Conservation (phyloP, 35 echinoderm and acorn worm species). For the Eucidaris tribuloides region DNA sequence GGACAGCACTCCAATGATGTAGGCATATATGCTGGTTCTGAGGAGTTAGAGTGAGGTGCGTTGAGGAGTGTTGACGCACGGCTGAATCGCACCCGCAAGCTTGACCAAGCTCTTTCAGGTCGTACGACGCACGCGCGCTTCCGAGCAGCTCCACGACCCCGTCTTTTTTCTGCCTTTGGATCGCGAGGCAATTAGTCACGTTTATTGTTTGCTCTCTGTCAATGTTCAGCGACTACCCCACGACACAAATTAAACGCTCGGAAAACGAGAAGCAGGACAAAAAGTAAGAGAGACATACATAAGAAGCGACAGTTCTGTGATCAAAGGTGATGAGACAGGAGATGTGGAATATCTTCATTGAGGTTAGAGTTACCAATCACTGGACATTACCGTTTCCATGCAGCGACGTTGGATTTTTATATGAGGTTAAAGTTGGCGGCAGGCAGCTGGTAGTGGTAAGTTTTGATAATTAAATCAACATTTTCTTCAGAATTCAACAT, state of each 20-base stretch:
- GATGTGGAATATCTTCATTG: too few species aligned
- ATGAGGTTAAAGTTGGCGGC: too few species aligned
- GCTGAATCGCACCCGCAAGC: not conserved
- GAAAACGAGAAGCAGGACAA: slow-evolving; percentile 1
- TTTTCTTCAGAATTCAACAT: too few species aligned
- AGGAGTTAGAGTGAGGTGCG: not conserved
- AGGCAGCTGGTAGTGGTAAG: too few species aligned
- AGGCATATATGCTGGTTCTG: too few species aligned
- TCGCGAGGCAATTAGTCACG: slow-evolving; percentile 6
- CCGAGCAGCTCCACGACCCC: not conserved
- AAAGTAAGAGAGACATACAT: slow-evolving; percentile 6
- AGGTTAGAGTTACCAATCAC: too few species aligned
- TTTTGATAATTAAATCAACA: too few species aligned
- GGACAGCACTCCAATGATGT: too few species aligned
- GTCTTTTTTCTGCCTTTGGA: not conserved
- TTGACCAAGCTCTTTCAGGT: not conserved
- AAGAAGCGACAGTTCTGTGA: too few species aligned
- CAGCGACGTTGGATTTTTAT: too few species aligned
- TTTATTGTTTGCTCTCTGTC: not conserved
- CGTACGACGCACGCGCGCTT: slow-evolving; percentile 1
- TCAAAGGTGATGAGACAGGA: too few species aligned
- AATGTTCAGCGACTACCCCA: not conserved
- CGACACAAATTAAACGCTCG: not conserved
- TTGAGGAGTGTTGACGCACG: not conserved
- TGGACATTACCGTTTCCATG: too few species aligned